Conservation (phyloP, 2,797 vertebrate species). For the Manis pentadactyla region DNA sequence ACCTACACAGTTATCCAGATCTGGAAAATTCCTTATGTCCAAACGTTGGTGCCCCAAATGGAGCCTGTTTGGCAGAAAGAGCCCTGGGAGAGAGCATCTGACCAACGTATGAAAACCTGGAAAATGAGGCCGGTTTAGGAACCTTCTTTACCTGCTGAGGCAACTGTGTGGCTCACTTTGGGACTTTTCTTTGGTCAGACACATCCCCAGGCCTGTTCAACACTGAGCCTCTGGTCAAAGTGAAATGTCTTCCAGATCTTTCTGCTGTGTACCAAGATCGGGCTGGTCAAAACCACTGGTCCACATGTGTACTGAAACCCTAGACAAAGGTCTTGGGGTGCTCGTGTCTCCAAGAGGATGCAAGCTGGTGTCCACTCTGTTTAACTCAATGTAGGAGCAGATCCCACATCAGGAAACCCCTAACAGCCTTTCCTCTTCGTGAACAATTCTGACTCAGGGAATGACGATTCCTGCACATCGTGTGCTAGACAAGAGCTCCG, state of each 20-base stretch:
- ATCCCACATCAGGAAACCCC: no score
- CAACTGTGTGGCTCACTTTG: background rate
- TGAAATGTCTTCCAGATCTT: background rate
- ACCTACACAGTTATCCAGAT: background rate
- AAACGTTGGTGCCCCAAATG: background rate
- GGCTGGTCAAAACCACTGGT: background rate
- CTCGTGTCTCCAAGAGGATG: background rate
- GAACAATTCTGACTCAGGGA: background rate
- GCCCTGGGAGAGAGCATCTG: background rate
- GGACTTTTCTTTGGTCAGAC: background rate
- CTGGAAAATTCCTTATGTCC: background rate
- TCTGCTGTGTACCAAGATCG: background rate
- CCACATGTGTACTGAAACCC: no score
- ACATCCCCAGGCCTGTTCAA: background rate
- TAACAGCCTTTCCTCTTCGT: background rate
- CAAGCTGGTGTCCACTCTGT: background rate
- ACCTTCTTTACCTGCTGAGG: background rate
- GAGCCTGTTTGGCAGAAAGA: background rate
- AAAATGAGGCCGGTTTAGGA: background rate
- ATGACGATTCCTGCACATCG: background rate
- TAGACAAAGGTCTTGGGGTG: background rate
- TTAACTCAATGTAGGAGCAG: no score
- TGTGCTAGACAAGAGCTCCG: background rate
- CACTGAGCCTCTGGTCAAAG: background rate
- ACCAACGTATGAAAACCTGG: background rate